phyloP scores from a whole-genome alignment of 2,113 vertebrate species.

The Jacana jacana region DNA sequence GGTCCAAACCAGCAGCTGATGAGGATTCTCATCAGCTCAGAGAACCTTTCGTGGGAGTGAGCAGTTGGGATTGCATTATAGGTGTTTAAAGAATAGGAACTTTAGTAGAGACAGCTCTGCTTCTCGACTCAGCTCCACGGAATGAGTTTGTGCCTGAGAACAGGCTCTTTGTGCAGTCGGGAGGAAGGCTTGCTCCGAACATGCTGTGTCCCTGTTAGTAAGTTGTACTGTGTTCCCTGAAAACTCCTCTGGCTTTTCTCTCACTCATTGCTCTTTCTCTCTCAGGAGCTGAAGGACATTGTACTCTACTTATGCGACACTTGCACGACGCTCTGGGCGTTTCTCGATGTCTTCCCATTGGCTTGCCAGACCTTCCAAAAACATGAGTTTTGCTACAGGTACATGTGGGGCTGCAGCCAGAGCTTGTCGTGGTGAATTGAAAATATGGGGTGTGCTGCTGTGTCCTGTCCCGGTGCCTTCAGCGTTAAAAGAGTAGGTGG shows the following conservation, averaged over 20 bases:
- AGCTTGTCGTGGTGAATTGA: not conserved
- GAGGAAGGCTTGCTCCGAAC: not conserved
- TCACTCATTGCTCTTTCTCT: conserved; percentile 1
- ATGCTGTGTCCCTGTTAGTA: not conserved
- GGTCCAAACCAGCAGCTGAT: not conserved
- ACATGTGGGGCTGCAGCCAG: not conserved
- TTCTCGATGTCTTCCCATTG: conserved; percentile 90
- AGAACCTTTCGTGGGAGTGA: not conserved
- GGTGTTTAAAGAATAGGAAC: not conserved
- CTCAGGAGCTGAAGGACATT: conserved; percentile 88
- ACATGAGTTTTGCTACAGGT: conserved; percentile 91
- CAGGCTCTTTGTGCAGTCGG: not conserved
- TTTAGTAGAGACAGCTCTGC: not conserved
- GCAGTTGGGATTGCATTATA: not conserved
- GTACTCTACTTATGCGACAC: conserved; percentile 91
- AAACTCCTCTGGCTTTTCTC: not conserved
- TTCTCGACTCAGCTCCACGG: not conserved
- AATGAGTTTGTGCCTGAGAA: not conserved
- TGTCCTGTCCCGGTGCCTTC: not conserved
- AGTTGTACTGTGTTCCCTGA: not conserved
- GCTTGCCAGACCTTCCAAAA: conserved; percentile 89
- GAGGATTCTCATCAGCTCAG: not conserved
- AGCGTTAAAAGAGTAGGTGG: not conserved
- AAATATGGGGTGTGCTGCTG: not conserved
- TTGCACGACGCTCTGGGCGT: conserved; percentile 90